Evolutionary conservation across 2,888 invertebrate species (phyloP).

Genomic region (Cephus pulcher): DNA sequence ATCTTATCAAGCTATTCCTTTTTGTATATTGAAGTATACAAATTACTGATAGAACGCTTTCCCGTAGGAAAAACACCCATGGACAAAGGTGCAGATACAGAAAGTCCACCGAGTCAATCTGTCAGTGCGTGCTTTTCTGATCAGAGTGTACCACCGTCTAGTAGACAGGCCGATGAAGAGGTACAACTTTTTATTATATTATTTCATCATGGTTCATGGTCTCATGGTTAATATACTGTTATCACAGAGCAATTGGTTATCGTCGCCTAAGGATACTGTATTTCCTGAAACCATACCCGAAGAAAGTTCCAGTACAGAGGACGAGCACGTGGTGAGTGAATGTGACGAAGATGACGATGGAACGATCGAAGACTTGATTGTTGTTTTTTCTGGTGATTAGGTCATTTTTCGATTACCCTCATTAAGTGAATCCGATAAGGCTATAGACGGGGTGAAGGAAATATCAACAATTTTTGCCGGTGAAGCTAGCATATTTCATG

Average conservation of each 20-base stretch:
- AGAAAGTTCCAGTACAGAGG: conserved; percentile 92
- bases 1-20: neutral
- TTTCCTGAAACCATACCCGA: conserved; percentile 94
- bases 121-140: conserved; percentile 70
- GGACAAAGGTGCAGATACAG: conserved; percentile 65
- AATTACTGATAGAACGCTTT: conserved; percentile 1
- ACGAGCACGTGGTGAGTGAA: conserved; percentile 83
- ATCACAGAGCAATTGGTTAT: conserved; percentile 78
- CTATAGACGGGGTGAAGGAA: conserved; percentile 75
- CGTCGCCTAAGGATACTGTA: conserved; percentile 88
- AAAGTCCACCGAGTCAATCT: conserved; percentile 76
- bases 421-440: conserved; percentile 71
- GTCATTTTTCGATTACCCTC: conserved; percentile 87
- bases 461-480: conserved; percentile 86
- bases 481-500: conserved; percentile 83
- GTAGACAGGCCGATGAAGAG: conserved; percentile 72
- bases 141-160: conserved; percentile 63
- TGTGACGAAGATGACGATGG: neutral
- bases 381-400: conserved; percentile 53
- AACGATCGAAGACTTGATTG: neutral
- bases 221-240: neutral
- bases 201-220: neutral
- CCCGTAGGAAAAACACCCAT: conserved; percentile 51
- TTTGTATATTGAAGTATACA: neutral
- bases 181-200: conserved; percentile 53